Evolutionary conservation across 92 coral and sea anemone species (phyloP), one percentile per base, ranked within the genome.

Genomic region (Diadumene lineata): DNA sequence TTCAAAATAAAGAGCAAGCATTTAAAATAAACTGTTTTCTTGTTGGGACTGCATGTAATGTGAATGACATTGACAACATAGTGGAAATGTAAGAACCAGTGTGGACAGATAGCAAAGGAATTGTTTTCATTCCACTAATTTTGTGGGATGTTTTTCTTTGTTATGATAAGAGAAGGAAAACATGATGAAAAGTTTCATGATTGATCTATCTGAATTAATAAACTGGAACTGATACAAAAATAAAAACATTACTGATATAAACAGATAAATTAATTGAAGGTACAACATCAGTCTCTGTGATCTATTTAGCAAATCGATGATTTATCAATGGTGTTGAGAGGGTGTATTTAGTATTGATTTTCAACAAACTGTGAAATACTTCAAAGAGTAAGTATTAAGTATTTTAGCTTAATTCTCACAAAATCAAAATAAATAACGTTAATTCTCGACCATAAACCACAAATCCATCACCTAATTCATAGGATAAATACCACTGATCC

Each of bases 401-500:
- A n/a, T n/a, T n/a, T 11, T 28, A 28, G 43, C 68, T 22, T 28
- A 53, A 58, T 58, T 58, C 31, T 15, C 1, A 32, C 27, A 43
- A 58, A 1, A 22, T 24, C 24, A 1, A 33, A 7, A 43, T 13
- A 74, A 24, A 72, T 21, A 56, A 0, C 22, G 16, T n/a, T 13
- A 29, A 29, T 32, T 78, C 27, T 66, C 75, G 82, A 21, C 21
- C n/a, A 33, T 51, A 64, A 76, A 48, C 73, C 70, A 46, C 72
- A 26, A 66, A 46, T 50, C 55, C 31, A 53, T 78, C 61, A 51
- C 55, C 68, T 68, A 31, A 56, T 78, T 33, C 15, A 50, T 48
- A 66, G 55, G 56, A 56, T 66, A 78, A 78, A 78, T 68, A 78
- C 23, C 26, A 29, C n/a, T 65, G 72, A 76, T 76, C 81, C 81